Percentiles rank a stretch among this genome's conserved stretches.
Evolutionary conservation across 2,113 vertebrate genomes (phyloP).

Genomic region (Clarias macrocephalus): DNA sequence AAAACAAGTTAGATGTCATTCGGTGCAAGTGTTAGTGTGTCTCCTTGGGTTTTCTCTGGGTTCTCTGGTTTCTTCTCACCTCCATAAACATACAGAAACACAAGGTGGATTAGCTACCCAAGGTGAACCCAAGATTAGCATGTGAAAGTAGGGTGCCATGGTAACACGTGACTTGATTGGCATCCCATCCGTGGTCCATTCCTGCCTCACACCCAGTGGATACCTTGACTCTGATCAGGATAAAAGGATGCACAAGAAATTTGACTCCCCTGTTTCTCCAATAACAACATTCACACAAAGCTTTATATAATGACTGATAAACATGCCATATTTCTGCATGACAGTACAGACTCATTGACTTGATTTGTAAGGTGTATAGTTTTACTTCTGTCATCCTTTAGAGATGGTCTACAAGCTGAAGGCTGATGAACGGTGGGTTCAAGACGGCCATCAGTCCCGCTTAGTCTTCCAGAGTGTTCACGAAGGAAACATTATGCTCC

Average conservation of each 20-base stretch:
- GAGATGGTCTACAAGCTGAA: conserved; percentile 58
- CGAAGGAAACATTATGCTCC: conserved; percentile 69
- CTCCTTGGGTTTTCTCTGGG: background rate
- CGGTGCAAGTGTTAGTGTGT: background rate
- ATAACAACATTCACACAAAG: background rate
- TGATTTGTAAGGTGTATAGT: background rate
- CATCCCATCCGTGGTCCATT: background rate
- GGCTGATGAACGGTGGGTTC: conserved; percentile 74
- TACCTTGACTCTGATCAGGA: background rate
- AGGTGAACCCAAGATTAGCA: background rate
- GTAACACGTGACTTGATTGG: too few relatives aligned
- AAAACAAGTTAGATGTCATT: background rate
- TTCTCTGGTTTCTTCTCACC: background rate
- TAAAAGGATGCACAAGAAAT: background rate
- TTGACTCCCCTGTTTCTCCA: background rate
- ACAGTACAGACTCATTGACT: background rate
- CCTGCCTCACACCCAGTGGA: background rate
- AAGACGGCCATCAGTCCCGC: conserved; percentile 70
- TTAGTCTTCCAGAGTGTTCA: conserved; percentile 70
- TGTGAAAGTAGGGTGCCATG: background rate
- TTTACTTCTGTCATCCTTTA: background rate
- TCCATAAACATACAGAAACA: background rate
- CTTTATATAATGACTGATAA: background rate
- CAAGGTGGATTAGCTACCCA: background rate
- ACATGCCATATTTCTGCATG: background rate